A percentile compares a stretch with the other conserved stretches of the same genome.
Conservation (phyloP, 2,888 invertebrate species). For the Plebejus melissa region DNA sequence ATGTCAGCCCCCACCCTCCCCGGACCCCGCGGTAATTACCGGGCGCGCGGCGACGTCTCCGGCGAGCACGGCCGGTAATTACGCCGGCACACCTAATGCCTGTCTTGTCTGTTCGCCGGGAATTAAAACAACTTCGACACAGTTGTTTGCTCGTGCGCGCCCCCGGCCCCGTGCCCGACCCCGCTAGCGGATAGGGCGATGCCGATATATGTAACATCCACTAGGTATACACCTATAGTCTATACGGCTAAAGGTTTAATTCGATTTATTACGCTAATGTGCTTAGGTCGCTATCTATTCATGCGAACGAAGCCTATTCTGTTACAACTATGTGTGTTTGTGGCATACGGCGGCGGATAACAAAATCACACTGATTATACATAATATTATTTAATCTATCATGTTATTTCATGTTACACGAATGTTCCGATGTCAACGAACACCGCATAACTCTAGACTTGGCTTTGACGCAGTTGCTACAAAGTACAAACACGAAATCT, state of each 20-base stretch:
- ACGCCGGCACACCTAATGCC: conserved; percentile 39
- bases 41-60: conserved; percentile 75
- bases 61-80: conserved; percentile 43
- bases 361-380: not conserved
- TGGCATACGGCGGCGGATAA: conserved; percentile 6
- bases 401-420: conserved; percentile 13
- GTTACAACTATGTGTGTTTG: conserved; percentile 7
- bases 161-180: not conserved
- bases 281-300: conserved; percentile 15
- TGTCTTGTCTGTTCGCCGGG: conserved; percentile 30
- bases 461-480: not conserved
- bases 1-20: conserved; percentile 58
- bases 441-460: not conserved
- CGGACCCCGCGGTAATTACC: conserved; percentile 64
- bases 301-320: conserved; percentile 15
- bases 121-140: conserved; percentile 24
- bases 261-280: conserved; percentile 18
- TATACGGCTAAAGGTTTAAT: conserved; percentile 2
- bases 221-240: not conserved
- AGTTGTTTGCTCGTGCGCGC: conserved; percentile 20
- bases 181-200: not conserved
- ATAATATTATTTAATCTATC: not conserved
- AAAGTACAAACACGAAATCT: not conserved
- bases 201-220: not conserved
- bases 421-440: not conserved